Evolutionary conservation across 2,797 vertebrate genomes (phyloP).

Genomic region (Fundulus diaphanus): DNA sequence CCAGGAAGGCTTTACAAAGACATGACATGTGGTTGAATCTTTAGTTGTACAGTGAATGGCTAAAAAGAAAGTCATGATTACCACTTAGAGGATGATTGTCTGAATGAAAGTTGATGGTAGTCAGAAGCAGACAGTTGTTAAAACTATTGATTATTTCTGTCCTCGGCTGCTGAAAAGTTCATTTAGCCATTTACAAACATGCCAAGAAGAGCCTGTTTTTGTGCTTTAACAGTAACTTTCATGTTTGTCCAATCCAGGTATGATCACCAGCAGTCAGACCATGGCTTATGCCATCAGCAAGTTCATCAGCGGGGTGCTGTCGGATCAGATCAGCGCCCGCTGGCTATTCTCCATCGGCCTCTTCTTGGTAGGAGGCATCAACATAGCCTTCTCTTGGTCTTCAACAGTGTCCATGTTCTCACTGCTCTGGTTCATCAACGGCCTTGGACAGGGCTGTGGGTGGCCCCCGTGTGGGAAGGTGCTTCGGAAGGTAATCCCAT

Average conservation of each 20-base stretch:
- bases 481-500: constrained; percentile 87
- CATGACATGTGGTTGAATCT: background rate
- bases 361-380: constrained; percentile 91
- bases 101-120: background rate
- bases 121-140: too few relatives aligned
- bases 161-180: background rate
- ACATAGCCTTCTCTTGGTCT: constrained; percentile 92
- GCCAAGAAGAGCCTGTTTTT: background rate
- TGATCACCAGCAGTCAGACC: constrained; percentile 97
- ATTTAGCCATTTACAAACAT: background rate
- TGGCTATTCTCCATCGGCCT: constrained; percentile 95
- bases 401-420: constrained; percentile 88
- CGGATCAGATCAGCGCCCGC: constrained; percentile 92
- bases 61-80: background rate
- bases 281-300: constrained; percentile 97
- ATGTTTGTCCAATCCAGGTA: constrained; percentile 76
- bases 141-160: background rate
- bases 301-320: constrained; percentile 95
- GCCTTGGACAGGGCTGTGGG: constrained; percentile 94
- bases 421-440: constrained; percentile 95
- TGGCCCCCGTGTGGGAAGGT: constrained; percentile 97
- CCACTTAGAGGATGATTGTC: too few relatives aligned
- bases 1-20: background rate
- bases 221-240: background rate
- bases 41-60: background rate